phyloP scores from a whole-genome alignment of 2,113 vertebrate species.

The Sclerurus mexicanus region DNA sequence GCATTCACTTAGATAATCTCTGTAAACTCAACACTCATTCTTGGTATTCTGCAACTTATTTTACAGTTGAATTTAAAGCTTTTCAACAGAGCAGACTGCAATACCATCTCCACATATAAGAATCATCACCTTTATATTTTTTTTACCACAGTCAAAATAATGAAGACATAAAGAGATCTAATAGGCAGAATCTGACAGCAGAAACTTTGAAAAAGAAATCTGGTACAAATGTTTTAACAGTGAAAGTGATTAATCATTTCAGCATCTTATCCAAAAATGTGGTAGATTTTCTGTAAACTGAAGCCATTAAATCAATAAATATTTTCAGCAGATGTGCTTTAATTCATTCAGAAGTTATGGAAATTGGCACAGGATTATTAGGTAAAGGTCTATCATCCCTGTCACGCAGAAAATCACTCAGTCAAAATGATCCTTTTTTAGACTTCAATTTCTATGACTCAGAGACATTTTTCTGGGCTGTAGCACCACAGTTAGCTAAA shows the following conservation, averaged over 20 bases:
- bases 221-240: not conserved
- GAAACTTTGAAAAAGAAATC: not conserved
- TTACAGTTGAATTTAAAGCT: not conserved
- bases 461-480: not conserved
- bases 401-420: not conserved
- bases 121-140: not conserved
- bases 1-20: not conserved
- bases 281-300: not conserved
- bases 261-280: not conserved
- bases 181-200: not conserved
- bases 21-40: not conserved
- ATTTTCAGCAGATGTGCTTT: not conserved
- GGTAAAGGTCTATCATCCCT: not conserved
- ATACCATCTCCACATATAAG: not conserved
- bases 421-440: not conserved
- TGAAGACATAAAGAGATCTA: not conserved
- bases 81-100: not conserved
- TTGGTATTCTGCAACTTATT: not conserved
- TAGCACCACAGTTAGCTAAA: not conserved
- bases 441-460: not conserved
- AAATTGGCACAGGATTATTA: not conserved
- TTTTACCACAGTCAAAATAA: not conserved
- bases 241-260: not conserved
- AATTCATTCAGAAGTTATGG: conserved; percentile 12
- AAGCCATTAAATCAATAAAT: not conserved